phyloP scores from a whole-genome alignment of 64 coral and sea anemone genomes.

The Stylophora pistillata region DNA sequence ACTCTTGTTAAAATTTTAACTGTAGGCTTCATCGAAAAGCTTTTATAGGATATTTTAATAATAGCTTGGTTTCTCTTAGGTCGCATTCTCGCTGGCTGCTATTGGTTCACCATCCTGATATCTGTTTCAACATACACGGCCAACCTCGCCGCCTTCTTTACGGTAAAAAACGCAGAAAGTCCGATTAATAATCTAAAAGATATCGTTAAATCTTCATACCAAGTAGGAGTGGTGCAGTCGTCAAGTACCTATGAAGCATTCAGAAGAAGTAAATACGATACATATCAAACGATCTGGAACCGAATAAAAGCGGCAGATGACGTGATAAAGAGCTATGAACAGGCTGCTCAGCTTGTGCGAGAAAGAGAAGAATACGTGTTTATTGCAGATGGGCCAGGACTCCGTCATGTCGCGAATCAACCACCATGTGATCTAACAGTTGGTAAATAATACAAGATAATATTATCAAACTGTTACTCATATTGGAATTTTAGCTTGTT shows the following conservation, averaged over 20 bases:
- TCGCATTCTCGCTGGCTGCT: conserved; percentile 59
- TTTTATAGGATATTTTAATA: no score
- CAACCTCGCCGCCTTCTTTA: conserved; percentile 78
- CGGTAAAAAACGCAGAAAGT: conserved; percentile 36
- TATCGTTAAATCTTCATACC: conserved; percentile 20
- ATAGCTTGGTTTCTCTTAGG: conserved; percentile 1
- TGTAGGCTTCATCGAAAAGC: no score
- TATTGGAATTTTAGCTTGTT: background rate
- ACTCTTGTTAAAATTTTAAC: no score
- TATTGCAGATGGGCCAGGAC: conserved; percentile 30
- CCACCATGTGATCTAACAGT: conserved; percentile 28
- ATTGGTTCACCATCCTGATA: conserved; percentile 73
- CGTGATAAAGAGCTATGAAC: background rate
- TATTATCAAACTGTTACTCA: background rate
- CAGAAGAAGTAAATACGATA: background rate
- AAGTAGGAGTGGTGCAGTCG: background rate
- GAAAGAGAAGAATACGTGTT: conserved; percentile 15
- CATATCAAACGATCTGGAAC: conserved; percentile 29
- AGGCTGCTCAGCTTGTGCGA: background rate
- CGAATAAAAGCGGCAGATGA: background rate
- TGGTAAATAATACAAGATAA: background rate
- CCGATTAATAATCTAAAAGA: conserved; percentile 64
- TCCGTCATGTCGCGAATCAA: conserved; percentile 2
- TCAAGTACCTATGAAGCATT: background rate
- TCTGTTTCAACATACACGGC: conserved; percentile 81